Percentiles rank a stretch among this genome's conserved stretches.
phyloP scores from a whole-genome alignment of 2,888 invertebrate genomes.

The Philereme vetulata region DNA sequence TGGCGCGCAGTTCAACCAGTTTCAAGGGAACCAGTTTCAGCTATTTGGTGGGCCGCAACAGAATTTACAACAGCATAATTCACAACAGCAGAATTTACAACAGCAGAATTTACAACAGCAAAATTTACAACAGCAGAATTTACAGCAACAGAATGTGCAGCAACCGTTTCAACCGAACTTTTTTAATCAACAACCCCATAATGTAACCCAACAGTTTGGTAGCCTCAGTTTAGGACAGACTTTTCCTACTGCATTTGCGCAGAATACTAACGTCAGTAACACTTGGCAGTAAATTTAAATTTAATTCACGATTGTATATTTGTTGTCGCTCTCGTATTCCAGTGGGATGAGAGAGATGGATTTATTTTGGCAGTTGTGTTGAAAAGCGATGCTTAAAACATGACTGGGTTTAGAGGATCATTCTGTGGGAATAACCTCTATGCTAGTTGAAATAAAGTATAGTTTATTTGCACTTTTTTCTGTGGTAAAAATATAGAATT shows the following conservation, averaged over 20 bases:
- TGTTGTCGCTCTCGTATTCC: constrained; percentile 5
- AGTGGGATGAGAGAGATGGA: background rate
- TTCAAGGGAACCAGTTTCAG: constrained; percentile 60
- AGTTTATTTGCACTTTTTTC: no score
- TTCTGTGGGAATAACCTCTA: background rate
- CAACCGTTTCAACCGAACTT: constrained; percentile 44
- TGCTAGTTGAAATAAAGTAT: background rate
- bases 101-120: constrained; percentile 49
- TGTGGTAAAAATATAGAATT: no score
- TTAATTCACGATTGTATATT: constrained; percentile 23
- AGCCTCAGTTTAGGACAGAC: constrained; percentile 69
- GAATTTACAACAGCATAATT: no score
- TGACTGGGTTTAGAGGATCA: background rate
- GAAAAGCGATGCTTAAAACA: constrained; percentile 1
- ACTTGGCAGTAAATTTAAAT: constrained; percentile 67
- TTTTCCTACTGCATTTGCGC: constrained; percentile 70
- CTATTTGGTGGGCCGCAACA: constrained; percentile 38
- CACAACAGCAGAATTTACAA: constrained; percentile 45
- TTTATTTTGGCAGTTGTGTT: constrained; percentile 6
- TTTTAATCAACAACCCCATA: constrained; percentile 57
- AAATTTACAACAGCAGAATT: constrained; percentile 33
- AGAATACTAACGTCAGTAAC: constrained; percentile 73
- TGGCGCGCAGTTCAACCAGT: constrained; percentile 65
- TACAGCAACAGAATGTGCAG: constrained; percentile 36
- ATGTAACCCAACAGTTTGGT: constrained; percentile 68